Percentiles rank a stretch among this genome's conserved stretches.
These are phyloP conservation scores for Aurelia aurita complex sp. Pacific DNA, from an alignment of 30 jellyfish, hydroid and myxozoan genomes.

Conservation along the genomic window DNA sequence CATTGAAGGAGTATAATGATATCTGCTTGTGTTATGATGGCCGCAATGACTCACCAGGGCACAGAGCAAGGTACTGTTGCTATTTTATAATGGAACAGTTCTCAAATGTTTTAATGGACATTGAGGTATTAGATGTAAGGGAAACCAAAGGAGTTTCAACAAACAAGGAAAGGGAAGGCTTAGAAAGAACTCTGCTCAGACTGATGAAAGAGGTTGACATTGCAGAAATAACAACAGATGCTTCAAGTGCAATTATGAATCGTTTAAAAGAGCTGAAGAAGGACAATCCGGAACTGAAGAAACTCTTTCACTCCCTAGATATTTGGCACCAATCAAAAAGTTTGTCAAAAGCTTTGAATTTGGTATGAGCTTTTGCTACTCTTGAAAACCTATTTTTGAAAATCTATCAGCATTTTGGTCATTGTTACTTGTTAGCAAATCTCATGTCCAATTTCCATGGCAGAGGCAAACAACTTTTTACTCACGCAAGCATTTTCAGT, in stretches of 20 bases:
- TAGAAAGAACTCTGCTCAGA: not conserved
- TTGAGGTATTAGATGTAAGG: too few species aligned
- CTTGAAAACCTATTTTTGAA: too few species aligned
- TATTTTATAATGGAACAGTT: too few species aligned
- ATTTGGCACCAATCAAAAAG: constrained; percentile 35
- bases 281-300: constrained; percentile 3
- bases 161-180: too few species aligned
- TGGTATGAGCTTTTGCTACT: too few species aligned
- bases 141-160: too few species aligned
- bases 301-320: constrained; percentile 11
- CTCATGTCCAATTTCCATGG: too few species aligned
- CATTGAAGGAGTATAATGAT: not conserved
- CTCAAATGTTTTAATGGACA: too few species aligned
- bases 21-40: constrained; percentile 30
- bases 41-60: constrained; percentile 52
- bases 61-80: not conserved
- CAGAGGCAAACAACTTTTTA: too few species aligned
- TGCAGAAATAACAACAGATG: constrained; percentile 36
- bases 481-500: too few species aligned
- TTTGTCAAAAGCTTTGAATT: not conserved
- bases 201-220: not conserved
- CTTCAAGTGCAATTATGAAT: constrained; percentile 17
- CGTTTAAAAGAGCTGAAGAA: constrained; percentile 21
- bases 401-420: too few species aligned
- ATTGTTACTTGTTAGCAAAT: too few species aligned